phyloP scores from a whole-genome alignment of 2,113 vertebrate species.

The Phyllostomus discolor region DNA sequence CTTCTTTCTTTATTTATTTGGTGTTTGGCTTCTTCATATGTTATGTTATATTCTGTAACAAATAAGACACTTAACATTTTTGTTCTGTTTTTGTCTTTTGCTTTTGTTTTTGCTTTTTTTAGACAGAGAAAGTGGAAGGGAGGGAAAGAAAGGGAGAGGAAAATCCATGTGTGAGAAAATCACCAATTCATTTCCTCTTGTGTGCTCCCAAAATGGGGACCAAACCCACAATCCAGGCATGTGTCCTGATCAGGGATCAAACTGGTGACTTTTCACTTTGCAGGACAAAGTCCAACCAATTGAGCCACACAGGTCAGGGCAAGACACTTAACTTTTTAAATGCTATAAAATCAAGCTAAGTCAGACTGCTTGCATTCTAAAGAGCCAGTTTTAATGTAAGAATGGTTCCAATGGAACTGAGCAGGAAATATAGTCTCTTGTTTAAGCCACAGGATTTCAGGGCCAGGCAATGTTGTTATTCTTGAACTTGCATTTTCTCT shows the following conservation, averaged over 20 bases:
- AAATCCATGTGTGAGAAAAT: too few relatives aligned
- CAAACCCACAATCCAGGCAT: too few relatives aligned
- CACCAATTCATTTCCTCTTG: too few relatives aligned
- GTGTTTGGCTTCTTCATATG: neutral
- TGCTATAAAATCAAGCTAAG: neutral
- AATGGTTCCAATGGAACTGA: neutral
- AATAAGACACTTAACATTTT: neutral
- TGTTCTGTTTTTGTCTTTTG: too few relatives aligned
- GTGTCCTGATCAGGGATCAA: too few relatives aligned
- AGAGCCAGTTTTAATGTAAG: neutral
- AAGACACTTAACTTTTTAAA: conserved; percentile 5
- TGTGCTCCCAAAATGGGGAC: too few relatives aligned
- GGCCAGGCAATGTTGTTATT: neutral
- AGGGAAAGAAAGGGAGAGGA: too few relatives aligned
- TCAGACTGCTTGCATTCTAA: neutral
- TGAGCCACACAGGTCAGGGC: too few relatives aligned
- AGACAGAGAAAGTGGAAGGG: too few relatives aligned
- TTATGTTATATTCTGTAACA: neutral
- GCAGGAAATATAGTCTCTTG: neutral
- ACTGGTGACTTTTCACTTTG: too few relatives aligned
- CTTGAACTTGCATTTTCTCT: neutral
- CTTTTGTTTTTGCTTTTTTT: too few relatives aligned
- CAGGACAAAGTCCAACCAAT: too few relatives aligned
- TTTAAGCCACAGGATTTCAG: neutral
- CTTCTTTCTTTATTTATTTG: neutral